Percentiles rank a stretch among this genome's conserved stretches.
These are phyloP conservation scores for Parelbella ahira DNA, from an alignment of 2,888 invertebrate genomes.

Conservation along the genomic window DNA sequence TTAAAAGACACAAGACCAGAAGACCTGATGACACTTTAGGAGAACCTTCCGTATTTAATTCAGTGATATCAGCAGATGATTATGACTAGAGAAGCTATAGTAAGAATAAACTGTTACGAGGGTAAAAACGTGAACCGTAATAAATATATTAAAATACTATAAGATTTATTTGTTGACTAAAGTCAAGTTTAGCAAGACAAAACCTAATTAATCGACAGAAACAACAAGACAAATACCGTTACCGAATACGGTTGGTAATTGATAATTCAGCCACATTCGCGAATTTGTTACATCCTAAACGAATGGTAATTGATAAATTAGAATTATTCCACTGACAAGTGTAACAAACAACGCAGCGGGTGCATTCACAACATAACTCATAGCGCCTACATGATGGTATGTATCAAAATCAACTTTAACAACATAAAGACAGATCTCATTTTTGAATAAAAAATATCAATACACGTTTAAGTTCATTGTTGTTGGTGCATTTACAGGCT, in stretches of 20 bases:
- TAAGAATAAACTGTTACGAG: too few relatives aligned
- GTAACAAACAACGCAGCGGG: conserved; percentile 62
- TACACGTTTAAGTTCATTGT: conserved; percentile 22
- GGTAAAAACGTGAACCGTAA: too few relatives aligned
- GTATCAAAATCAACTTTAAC: conserved; percentile 35
- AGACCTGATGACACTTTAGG: too few relatives aligned
- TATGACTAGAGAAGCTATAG: too few relatives aligned
- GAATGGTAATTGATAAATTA: conserved; percentile 47
- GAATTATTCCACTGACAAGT: conserved; percentile 53
- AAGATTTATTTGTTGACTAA: too few relatives aligned
- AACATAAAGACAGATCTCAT: conserved; percentile 33
- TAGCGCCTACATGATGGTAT: conserved; percentile 26
- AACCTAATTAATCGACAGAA: too few relatives aligned
- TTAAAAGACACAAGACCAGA: too few relatives aligned
- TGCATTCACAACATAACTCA: conserved; percentile 34
- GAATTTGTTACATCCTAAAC: conserved; percentile 25
- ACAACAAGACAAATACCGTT: too few relatives aligned
- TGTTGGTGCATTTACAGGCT: conserved; percentile 14
- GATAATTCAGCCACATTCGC: conserved; percentile 9
- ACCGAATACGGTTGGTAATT: not conserved
- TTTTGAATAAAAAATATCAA: conserved; percentile 31
- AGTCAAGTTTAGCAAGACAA: too few relatives aligned
- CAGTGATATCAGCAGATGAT: too few relatives aligned
- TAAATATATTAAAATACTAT: too few relatives aligned
- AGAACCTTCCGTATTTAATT: too few relatives aligned